phyloP scores from a whole-genome alignment of 2,888 invertebrate species.

The Calameuta idolon region DNA sequence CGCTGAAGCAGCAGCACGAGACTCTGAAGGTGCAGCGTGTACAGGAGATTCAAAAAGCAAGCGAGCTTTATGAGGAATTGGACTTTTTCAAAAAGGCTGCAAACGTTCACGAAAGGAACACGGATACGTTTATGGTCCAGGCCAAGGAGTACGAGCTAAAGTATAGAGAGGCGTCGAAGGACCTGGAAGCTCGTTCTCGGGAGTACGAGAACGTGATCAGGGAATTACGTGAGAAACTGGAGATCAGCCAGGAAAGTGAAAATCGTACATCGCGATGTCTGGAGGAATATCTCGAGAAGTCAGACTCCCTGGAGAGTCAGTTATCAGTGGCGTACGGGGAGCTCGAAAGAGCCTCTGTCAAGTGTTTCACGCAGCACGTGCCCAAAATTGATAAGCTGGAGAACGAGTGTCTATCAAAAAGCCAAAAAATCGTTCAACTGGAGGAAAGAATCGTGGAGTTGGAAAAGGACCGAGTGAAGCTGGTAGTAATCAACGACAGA shows the following conservation, averaged over 20 bases:
- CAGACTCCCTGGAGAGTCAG: constrained; percentile 37
- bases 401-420: constrained; percentile 36
- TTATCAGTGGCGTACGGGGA: constrained; percentile 35
- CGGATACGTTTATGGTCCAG: constrained; percentile 26
- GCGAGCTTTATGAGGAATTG: constrained; percentile 41
- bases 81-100: constrained; percentile 40
- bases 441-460: constrained; percentile 28
- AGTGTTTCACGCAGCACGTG: constrained; percentile 39
- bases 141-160: constrained; percentile 31
- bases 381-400: constrained; percentile 44
- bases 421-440: constrained; percentile 30
- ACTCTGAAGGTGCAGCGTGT: constrained; percentile 36
- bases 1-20: constrained; percentile 43
- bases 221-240: constrained; percentile 35
- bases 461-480: constrained; percentile 30
- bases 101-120: constrained; percentile 33
- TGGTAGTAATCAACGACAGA: constrained; percentile 40
- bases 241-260: constrained; percentile 35
- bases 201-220: constrained; percentile 36
- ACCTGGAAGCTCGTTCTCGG: constrained; percentile 24
- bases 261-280: constrained; percentile 31
- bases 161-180: constrained; percentile 24
- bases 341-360: constrained; percentile 36
- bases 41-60: constrained; percentile 31
- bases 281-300: constrained; percentile 40